Conservation (phyloP, 2,797 vertebrate genomes). For the Macroramphosus scolopax region DNA sequence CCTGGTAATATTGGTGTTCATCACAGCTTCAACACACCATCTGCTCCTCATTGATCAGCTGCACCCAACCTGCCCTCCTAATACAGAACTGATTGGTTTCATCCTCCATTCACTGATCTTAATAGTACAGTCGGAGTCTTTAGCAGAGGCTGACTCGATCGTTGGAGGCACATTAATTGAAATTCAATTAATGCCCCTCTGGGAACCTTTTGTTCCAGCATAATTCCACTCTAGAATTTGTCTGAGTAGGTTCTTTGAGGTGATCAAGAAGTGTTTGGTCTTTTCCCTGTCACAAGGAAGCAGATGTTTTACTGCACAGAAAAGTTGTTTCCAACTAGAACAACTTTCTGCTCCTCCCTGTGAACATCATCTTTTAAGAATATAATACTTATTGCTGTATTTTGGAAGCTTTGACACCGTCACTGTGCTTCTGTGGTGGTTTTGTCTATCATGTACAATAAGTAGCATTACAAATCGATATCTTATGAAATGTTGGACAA, state of each 20-base stretch:
- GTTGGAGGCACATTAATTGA: constrained; percentile 79
- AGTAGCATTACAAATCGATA: constrained; percentile 7
- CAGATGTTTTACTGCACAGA: constrained; percentile 41
- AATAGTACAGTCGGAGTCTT: constrained; percentile 53
- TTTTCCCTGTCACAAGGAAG: constrained; percentile 24
- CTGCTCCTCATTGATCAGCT: constrained; percentile 71
- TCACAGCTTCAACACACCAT: constrained; percentile 48
- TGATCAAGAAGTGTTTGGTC: constrained; percentile 41
- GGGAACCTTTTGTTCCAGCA: constrained; percentile 80
- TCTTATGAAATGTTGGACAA: constrained; percentile 3
- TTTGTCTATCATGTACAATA: constrained; percentile 9
- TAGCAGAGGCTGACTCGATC: constrained; percentile 64
- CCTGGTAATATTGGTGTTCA: constrained; percentile 44
- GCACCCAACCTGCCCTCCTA: constrained; percentile 24
- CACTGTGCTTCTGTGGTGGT: not conserved
- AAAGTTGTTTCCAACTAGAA: constrained; percentile 29
- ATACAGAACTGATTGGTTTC: constrained; percentile 58
- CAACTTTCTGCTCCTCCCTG: constrained; percentile 16
- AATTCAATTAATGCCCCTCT: constrained; percentile 84
- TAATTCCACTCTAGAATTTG: constrained; percentile 81
- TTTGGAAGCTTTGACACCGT: constrained; percentile 8
- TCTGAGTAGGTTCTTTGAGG: constrained; percentile 44
- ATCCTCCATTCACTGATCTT: constrained; percentile 47
- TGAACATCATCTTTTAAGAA: constrained; percentile 24
- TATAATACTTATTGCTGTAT: constrained; percentile 12